A percentile compares a stretch with the other conserved stretches of the same genome.
phyloP scores from a whole-genome alignment of 2,113 vertebrate genomes.

The Sander lucioperca region DNA sequence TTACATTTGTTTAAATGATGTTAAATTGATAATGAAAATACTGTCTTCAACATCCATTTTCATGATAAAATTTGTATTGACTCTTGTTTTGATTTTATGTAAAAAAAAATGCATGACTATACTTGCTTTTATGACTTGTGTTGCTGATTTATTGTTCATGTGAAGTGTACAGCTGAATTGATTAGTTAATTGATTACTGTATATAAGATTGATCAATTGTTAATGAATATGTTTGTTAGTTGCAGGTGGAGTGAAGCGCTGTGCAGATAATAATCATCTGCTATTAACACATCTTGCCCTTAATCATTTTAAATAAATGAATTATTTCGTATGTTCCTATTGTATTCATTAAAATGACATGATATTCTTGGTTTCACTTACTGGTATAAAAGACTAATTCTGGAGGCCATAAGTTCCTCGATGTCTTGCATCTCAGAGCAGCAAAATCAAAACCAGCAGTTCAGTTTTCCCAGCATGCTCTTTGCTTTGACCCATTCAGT shows the following conservation, averaged over 20 bases:
- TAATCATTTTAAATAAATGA: background rate
- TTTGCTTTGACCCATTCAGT: slow-evolving; percentile 13
- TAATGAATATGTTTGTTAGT: no score
- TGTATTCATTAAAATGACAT: background rate
- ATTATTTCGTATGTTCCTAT: no score
- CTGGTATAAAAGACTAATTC: background rate
- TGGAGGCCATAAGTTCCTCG: background rate
- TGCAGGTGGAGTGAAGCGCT: no score
- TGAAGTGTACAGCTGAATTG: background rate
- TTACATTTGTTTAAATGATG: background rate
- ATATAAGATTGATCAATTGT: no score
- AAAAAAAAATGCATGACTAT: background rate
- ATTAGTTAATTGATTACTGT: background rate
- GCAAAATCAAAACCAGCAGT: background rate
- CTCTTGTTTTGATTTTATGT: background rate
- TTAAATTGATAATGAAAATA: background rate
- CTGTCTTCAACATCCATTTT: background rate
- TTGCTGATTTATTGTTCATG: background rate
- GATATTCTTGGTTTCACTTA: background rate
- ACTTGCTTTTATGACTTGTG: background rate
- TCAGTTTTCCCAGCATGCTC: slow-evolving; percentile 1
- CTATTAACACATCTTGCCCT: background rate
- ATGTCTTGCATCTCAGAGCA: background rate
- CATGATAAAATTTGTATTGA: background rate
- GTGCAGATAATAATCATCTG: background rate